phyloP scores from a whole-genome alignment of 2,113 vertebrate genomes.

The Myxocyprinus asiaticus region DNA sequence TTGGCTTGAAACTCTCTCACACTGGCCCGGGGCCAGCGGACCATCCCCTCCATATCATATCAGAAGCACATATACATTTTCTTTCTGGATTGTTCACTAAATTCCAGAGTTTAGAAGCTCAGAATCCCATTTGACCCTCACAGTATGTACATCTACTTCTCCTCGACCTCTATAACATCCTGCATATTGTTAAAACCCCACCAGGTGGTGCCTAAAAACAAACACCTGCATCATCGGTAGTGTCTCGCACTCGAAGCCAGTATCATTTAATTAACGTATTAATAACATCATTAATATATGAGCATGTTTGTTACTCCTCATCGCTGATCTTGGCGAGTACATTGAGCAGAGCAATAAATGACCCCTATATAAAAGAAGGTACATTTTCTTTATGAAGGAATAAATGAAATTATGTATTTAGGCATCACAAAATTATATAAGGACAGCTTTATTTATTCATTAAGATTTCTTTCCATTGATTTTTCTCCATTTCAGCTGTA shows the following conservation, averaged over 20 bases:
- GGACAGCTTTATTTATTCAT: background rate
- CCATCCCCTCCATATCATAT: background rate
- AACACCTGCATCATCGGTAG: constrained; percentile 4
- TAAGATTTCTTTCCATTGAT: background rate
- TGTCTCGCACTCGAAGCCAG: background rate
- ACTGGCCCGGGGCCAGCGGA: too few species aligned
- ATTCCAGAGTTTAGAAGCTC: too few species aligned
- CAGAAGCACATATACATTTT: background rate
- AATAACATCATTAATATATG: too few species aligned
- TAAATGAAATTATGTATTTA: background rate
- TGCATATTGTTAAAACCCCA: constrained; percentile 64
- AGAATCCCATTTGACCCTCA: background rate
- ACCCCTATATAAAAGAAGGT: too few species aligned
- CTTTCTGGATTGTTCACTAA: background rate
- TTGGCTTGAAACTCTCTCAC: too few species aligned
- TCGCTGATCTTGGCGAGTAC: background rate
- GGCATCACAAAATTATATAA: background rate
- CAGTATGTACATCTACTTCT: background rate
- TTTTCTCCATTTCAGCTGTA: constrained; percentile 17
- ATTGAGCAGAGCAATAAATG: background rate
- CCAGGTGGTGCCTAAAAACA: constrained; percentile 75
- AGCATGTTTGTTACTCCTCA: background rate
- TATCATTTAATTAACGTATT: background rate
- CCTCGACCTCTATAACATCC: constrained; percentile 46
- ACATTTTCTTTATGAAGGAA: background rate